These are phyloP conservation scores for Butorides virescens DNA, from an alignment of 2,113 vertebrate genomes.

Conservation along the genomic window DNA sequence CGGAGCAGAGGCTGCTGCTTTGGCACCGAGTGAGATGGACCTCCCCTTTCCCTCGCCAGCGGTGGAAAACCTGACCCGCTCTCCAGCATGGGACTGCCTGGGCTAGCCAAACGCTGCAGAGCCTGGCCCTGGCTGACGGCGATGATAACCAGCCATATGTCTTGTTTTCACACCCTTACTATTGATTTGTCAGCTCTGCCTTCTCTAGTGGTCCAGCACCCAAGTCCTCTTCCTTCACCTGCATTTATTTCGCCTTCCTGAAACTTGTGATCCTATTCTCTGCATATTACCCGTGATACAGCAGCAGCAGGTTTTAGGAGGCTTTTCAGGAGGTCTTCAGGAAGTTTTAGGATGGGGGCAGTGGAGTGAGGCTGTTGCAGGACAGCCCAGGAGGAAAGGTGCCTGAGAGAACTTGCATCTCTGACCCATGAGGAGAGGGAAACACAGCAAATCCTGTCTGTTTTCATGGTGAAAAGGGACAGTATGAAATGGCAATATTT, in stretches of 20 bases:
- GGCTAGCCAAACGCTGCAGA: not conserved
- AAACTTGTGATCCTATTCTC: not conserved
- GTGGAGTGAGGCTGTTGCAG: not conserved
- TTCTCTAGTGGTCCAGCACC: not conserved
- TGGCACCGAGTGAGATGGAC: not conserved
- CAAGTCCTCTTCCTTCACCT: not conserved
- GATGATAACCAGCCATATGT: not conserved
- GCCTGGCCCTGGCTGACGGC: not conserved
- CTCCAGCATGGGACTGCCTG: not conserved
- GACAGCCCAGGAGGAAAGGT: not conserved
- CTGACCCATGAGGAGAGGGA: not conserved
- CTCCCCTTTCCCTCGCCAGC: not conserved
- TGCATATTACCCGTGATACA: not conserved
- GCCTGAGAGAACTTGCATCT: not conserved
- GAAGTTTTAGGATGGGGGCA: not conserved
- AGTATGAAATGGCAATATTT: not conserved
- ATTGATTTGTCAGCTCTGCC: not conserved
- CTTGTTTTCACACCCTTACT: not conserved
- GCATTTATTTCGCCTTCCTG: not conserved
- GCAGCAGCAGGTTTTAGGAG: not conserved
- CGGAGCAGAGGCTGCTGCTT: not conserved
- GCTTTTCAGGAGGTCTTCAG: not conserved
- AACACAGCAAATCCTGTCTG: not conserved
- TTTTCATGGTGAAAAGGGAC: not conserved
- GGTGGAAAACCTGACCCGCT: not conserved